Evolutionary conservation across 2,888 invertebrate species (phyloP).

Genomic region (Ceratothoa steindachneri): DNA sequence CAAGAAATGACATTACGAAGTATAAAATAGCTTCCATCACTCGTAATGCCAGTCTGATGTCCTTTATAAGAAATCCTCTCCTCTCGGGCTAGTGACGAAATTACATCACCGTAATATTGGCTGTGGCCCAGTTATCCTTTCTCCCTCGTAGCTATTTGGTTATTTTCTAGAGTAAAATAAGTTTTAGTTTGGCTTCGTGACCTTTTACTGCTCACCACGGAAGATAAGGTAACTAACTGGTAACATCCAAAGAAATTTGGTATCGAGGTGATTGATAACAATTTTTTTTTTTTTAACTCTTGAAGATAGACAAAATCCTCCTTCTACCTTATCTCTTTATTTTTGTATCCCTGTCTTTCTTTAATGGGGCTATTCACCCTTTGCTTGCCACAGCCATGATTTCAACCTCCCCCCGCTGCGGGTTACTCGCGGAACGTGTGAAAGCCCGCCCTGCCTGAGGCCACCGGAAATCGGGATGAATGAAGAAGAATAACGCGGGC

Average conservation of each 20-base stretch:
- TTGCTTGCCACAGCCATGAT: neutral
- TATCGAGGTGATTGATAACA: too few relatives aligned
- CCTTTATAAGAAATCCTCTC: too few relatives aligned
- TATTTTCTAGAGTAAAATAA: neutral
- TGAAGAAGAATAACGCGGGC: neutral
- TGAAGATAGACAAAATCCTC: too few relatives aligned
- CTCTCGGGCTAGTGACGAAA: neutral
- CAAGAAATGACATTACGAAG: too few relatives aligned
- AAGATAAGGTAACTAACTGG: neutral
- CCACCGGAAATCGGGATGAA: slow-evolving; percentile 1
- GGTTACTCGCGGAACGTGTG: neutral
- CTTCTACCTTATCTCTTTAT: neutral
- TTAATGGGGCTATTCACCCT: neutral
- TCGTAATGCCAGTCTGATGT: too few relatives aligned
- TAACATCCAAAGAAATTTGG: too few relatives aligned
- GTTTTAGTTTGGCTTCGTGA: neutral
- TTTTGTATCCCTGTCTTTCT: neutral
- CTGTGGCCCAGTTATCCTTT: neutral
- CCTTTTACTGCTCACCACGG: neutral
- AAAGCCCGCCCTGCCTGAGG: neutral
- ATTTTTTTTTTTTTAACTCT: too few relatives aligned
- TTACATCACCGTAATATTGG: slow-evolving; percentile 1
- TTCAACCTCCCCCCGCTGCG: neutral
- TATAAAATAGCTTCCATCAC: too few relatives aligned
- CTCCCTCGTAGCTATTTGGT: neutral